Percentiles rank a stretch among this genome's conserved stretches.
Evolutionary conservation across 2,113 vertebrate species (phyloP).

Genomic region (Callionymus lyra): DNA sequence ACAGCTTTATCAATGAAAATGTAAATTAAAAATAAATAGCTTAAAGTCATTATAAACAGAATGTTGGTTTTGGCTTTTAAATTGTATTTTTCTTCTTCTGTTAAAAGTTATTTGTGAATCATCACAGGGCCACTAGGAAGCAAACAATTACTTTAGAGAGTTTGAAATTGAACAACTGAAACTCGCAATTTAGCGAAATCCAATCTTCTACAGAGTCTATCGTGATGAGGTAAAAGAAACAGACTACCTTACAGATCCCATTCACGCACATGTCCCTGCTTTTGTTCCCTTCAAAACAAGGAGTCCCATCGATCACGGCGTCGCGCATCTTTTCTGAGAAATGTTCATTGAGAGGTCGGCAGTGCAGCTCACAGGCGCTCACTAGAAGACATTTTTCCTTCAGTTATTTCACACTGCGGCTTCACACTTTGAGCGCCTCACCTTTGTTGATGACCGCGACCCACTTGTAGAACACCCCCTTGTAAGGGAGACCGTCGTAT

Average conservation of each 20-base stretch:
- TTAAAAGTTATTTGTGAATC: too few relatives aligned
- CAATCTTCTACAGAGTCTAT: too few relatives aligned
- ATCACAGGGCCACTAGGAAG: too few relatives aligned
- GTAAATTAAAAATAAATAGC: too few relatives aligned
- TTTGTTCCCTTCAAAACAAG: constrained; percentile 71
- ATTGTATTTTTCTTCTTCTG: too few relatives aligned
- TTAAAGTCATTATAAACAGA: too few relatives aligned
- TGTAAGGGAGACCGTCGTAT: constrained; percentile 79
- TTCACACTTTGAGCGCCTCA: constrained; percentile 45
- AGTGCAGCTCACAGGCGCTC: constrained; percentile 89
- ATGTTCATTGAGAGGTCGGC: constrained; percentile 72
- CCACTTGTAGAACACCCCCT: constrained; percentile 82
- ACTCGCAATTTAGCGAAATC: too few relatives aligned
- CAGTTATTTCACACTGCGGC: too few relatives aligned
- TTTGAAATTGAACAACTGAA: too few relatives aligned
- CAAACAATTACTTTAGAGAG: too few relatives aligned
- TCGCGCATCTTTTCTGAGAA: constrained; percentile 85
- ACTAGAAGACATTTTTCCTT: constrained; percentile 50
- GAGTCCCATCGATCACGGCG: constrained; percentile 79
- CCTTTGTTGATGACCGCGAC: constrained; percentile 74
- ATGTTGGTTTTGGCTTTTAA: too few relatives aligned
- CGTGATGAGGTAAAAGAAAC: not conserved
- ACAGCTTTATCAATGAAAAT: too few relatives aligned
- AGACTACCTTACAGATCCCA: constrained; percentile 86
- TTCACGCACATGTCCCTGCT: constrained; percentile 85